These are phyloP conservation scores for Cladopsammia gracilis DNA, from an alignment of 64 coral and sea anemone species.

Conservation along the genomic window DNA sequence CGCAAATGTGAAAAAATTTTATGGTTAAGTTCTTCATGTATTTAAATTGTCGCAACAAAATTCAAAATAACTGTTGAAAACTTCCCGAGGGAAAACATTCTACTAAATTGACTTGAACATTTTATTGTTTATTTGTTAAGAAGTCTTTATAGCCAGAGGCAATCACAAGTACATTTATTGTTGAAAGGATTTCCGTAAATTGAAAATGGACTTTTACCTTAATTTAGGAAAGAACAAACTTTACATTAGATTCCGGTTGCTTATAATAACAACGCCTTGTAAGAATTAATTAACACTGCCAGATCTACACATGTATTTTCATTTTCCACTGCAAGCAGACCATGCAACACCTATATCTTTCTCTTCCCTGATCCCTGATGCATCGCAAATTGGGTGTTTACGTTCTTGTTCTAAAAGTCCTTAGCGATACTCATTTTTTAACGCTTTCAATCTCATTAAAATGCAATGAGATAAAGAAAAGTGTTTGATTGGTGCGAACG, in stretches of 20 bases:
- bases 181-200: background rate
- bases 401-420: background rate
- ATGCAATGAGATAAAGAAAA: constrained; percentile 2
- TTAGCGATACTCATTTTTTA: constrained; percentile 35
- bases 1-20: background rate
- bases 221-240: background rate
- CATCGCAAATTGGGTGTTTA: constrained; percentile 34
- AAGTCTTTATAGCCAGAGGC: background rate
- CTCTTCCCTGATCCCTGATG: background rate
- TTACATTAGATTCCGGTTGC: constrained; percentile 16
- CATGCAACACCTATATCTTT: background rate
- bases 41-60: background rate
- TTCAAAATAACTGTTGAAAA: background rate
- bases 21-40: background rate
- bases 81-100: background rate
- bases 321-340: background rate
- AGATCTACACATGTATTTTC: background rate
- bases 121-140: background rate
- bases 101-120: background rate
- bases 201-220: background rate
- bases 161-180: background rate
- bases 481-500: background rate
- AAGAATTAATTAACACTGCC: constrained; percentile 30
- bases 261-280: background rate
- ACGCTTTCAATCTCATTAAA: constrained; percentile 10